These are phyloP conservation scores for Galendromus occidentalis DNA, from an alignment of 1,140 invertebrate genomes.

Conservation along the genomic window DNA sequence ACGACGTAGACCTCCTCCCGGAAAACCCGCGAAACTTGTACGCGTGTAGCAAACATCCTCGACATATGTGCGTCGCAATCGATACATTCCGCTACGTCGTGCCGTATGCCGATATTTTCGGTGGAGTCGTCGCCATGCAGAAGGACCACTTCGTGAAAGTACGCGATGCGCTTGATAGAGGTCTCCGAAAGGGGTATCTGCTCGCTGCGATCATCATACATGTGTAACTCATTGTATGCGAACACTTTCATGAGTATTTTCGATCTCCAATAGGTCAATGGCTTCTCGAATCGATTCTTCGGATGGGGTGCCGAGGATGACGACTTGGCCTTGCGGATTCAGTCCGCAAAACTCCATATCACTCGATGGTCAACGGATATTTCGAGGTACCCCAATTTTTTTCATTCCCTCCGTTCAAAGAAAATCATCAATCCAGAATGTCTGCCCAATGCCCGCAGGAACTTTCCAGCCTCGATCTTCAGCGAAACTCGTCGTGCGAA, in stretches of 20 bases:
- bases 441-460: too few species aligned
- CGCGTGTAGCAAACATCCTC: slow-evolving; percentile 19
- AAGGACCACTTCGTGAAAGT: slow-evolving; percentile 19
- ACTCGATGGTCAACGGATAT: not conserved
- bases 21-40: slow-evolving; percentile 26
- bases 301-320: slow-evolving; percentile 25
- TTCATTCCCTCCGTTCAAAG: too few species aligned
- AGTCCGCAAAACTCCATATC: not conserved
- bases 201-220: not conserved
- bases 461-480: too few species aligned
- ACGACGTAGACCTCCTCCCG: slow-evolving; percentile 37
- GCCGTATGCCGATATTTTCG: slow-evolving; percentile 22
- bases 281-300: slow-evolving; percentile 21
- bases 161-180: too few species aligned
- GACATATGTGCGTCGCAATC: slow-evolving; percentile 20
- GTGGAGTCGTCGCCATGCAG: slow-evolving; percentile 22
- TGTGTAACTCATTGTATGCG: not conserved
- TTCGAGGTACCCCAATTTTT: not conserved
- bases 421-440: too few species aligned
- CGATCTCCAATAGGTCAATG: slow-evolving; percentile 18
- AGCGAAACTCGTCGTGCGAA: too few species aligned
- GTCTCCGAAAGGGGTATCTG: too few species aligned
- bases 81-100: slow-evolving; percentile 22
- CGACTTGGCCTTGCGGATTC: slow-evolving; percentile 16
- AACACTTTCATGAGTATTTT: not conserved